phyloP scores from a whole-genome alignment of 1,140 invertebrate genomes.

The Pseudoatta argentina region DNA sequence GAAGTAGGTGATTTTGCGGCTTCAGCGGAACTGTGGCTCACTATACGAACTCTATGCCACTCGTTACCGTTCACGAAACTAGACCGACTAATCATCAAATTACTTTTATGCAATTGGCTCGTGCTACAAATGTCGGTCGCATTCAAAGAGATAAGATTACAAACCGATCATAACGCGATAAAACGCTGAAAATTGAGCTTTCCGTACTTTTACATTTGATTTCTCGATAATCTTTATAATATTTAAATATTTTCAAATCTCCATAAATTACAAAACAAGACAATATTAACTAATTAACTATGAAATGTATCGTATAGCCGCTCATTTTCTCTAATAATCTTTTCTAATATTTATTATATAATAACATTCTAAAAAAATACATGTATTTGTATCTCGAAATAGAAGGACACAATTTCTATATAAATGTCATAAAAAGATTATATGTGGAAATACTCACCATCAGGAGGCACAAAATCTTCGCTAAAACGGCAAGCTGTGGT shows the following conservation, averaged over 20 bases:
- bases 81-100: slow-evolving; percentile 65
- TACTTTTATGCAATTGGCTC: slow-evolving; percentile 62
- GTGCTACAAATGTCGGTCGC: slow-evolving; percentile 51
- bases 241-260: neutral
- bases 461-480: slow-evolving; percentile 94
- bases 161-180: slow-evolving; percentile 30
- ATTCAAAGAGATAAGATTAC: slow-evolving; percentile 53
- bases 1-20: slow-evolving; percentile 69
- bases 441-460: slow-evolving; percentile 88
- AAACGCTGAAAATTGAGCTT: neutral
- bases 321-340: neutral
- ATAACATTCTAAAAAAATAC: neutral
- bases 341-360: neutral
- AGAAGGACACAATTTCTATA: slow-evolving; percentile 4
- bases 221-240: slow-evolving; percentile 4
- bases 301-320: neutral
- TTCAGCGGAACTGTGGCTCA: slow-evolving; percentile 65
- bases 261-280: neutral
- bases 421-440: neutral
- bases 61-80: slow-evolving; percentile 67
- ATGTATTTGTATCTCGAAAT: neutral
- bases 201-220: neutral
- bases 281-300: neutral
- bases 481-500: slow-evolving; percentile 95
- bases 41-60: slow-evolving; percentile 59